Evolutionary conservation across 2,797 vertebrate genomes (phyloP).

Genomic region (Xenops minutus): DNA sequence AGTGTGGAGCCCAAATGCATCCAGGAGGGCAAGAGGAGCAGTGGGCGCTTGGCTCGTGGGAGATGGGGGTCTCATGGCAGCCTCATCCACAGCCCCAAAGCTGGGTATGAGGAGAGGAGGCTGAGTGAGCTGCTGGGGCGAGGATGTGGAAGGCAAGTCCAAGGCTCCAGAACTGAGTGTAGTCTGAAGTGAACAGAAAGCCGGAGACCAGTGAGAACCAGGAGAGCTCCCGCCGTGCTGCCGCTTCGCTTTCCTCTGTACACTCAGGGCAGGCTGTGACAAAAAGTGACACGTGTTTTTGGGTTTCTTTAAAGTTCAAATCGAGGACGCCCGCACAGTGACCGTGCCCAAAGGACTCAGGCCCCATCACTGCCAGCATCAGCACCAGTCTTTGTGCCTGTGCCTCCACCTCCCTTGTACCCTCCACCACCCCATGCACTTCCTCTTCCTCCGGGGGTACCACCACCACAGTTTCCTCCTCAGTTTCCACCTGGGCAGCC

Average conservation of each 20-base stretch:
- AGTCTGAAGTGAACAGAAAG: background rate
- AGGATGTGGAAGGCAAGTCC: background rate
- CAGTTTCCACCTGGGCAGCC: conserved; percentile 86
- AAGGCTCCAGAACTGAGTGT: background rate
- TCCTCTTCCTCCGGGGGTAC: conserved; percentile 83
- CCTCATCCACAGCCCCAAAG: background rate
- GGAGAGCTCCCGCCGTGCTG: background rate
- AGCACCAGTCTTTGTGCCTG: conserved; percentile 81
- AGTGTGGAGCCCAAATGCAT: background rate
- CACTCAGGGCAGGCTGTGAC: conserved; percentile 19
- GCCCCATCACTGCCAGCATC: conserved; percentile 77
- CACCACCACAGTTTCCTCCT: conserved; percentile 83
- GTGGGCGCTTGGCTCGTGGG: background rate
- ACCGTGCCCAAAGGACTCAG: conserved; percentile 79
- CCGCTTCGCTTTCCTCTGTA: conserved; percentile 13
- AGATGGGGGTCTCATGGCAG: background rate
- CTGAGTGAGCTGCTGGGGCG: background rate
- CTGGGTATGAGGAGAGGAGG: background rate
- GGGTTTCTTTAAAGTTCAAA: conserved; percentile 77
- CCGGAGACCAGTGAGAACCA: background rate
- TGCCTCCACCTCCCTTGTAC: conserved; percentile 80
- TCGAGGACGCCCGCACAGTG: conserved; percentile 79
- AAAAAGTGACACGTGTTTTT: conserved; percentile 65
- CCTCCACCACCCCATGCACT: conserved; percentile 82
- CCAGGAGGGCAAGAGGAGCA: background rate